Percentiles rank a stretch among this genome's conserved stretches.
phyloP scores from a whole-genome alignment of 2,797 vertebrate species.

The Notoglanidium macrostoma region DNA sequence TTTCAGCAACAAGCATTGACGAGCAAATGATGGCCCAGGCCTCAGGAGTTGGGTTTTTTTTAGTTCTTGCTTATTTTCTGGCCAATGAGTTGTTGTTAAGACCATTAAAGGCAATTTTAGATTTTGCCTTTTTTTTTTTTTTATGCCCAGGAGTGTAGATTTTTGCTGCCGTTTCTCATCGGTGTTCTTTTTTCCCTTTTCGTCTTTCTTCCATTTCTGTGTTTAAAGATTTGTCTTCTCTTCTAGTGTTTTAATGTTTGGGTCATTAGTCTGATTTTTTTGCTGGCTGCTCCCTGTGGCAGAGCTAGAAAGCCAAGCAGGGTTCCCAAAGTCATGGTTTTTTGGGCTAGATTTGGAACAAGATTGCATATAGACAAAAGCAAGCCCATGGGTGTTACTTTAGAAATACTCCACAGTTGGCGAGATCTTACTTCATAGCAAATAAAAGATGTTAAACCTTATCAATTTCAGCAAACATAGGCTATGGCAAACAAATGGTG shows the following conservation, averaged over 20 bases:
- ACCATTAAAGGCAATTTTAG: too few relatives aligned
- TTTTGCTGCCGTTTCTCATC: background rate
- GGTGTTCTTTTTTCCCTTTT: background rate
- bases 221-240: background rate
- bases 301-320: background rate
- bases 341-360: background rate
- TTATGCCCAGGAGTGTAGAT: background rate
- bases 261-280: background rate
- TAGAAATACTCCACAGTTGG: too few relatives aligned
- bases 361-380: background rate
- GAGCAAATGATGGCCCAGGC: too few relatives aligned
- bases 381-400: background rate
- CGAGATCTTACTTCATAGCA: background rate
- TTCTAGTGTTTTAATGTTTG: background rate
- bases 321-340: background rate
- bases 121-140: too few relatives aligned
- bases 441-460: background rate
- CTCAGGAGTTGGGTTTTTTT: too few relatives aligned
- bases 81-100: too few relatives aligned
- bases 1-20: too few relatives aligned
- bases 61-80: too few relatives aligned
- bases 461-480: background rate
- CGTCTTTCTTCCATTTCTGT: background rate
- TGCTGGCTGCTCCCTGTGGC: background rate
- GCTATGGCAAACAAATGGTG: background rate